Evolutionary conservation across 1,140 invertebrate species (phyloP), one percentile per base, ranked within the genome.

Genomic region (Drosophila kurseongensis): DNA sequence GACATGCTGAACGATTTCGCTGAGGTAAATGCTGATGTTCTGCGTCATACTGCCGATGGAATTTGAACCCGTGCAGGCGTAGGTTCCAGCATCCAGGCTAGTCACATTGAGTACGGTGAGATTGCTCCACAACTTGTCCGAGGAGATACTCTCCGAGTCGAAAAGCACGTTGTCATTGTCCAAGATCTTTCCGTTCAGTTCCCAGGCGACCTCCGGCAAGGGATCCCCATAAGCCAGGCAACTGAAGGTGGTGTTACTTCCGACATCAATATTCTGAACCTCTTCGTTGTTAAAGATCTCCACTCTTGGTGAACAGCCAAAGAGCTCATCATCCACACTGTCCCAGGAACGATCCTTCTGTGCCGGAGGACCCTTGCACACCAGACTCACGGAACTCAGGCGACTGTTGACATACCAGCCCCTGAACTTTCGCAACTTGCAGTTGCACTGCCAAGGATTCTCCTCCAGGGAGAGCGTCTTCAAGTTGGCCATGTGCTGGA

Each of bases 381-480:
- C 92, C 40, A 96, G 92, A 1, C 95, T 93, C n/a, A 95, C 94
- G 3, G 95, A 95, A 50, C 95, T 95, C 4, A 96, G 92, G 13
- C 89, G 95, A 58, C 95, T 95, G 16, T 93, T 93, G 61, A 97
- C 94, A 80, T 97, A 95, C 96, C 97, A 98, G 58, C 95, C 94
- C 27, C 96, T 94, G 73, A 98, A 97, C 14, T 95, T 95, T 51
- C 96, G 95, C 50, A 98, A 91, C 51, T 96, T 94, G 92, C 97
- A 98, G 85, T 98, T 97, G 92, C 97, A 98, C 68, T 94, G 94
- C 97, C 97, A 98, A 13, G 95, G 96, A 90, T 98, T 98, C n/a
- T 96, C 96, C 65, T 97, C 96, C 29, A 98, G 91, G 5, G 95
- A 94, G 3, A 98, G 92, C 0, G 96, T 96, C 92, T 97, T 97